Base-by-base conservation (phyloP, 1,140 invertebrate species). In the Trichoplusia ni region DNA sequence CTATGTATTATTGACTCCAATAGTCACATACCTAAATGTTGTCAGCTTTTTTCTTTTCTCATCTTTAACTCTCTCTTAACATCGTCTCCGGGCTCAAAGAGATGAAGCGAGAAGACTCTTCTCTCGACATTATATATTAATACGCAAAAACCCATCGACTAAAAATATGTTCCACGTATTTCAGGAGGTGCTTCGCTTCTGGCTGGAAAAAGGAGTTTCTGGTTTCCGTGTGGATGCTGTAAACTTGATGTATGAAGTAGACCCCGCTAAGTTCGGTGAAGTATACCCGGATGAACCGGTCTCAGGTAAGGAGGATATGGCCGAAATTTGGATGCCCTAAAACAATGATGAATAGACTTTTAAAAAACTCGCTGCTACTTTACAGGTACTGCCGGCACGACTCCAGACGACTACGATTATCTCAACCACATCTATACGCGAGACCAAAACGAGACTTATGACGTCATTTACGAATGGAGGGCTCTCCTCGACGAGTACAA, bases 191-290 rank as follows among this genome's bases (percentile, higher is more conserved):
- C 80, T 96, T 0, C 84, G 88, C 27, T 96, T 94, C 86, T 97
- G 96, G 96, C 72, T 97, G 37, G 87, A 92, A 1, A 92, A 92
- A 73, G 95, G 95, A 42, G 93, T 96, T 0, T 92, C 94, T 73
- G 96, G 96, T 1, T 96, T 97, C 86, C 91, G 95, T 47, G 88
- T 96, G 7, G 94, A 95, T 72, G 94, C 94, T 1, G 84, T 95
- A 5, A 92, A 92, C 8, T 81, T 89, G 73, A 67, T 93, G 13
- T 93, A 90, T 49, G 94, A 95, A 82, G 76, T 92, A 5, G 78
- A 92, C 64, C 71, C 77, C 0, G 54, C 79, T 38, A 86, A 93
- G 3, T 79, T 75, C 40, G 75, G 75, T 31, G 90, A 89, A 6
- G 64, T 82, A 4, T 91, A 92, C 11, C 86, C 77, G 0, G 92